Evolutionary conservation across 2,113 vertebrate genomes (phyloP).

Genomic region (Muntiacus reevesi): DNA sequence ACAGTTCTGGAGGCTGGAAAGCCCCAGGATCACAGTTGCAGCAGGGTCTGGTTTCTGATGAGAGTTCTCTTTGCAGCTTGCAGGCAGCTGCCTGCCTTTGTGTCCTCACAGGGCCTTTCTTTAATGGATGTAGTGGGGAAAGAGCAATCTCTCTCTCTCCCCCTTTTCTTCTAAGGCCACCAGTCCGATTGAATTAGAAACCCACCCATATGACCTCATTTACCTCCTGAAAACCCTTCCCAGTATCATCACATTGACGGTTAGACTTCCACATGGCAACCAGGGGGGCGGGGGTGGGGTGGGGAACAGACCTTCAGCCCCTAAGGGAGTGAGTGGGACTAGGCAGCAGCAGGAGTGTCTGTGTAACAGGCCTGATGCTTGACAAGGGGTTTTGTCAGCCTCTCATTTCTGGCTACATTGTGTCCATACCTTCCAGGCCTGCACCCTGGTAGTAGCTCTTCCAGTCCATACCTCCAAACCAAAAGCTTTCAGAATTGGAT

Average conservation of each 20-base stretch:
- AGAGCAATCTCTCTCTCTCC: not conserved
- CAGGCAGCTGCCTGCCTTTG: not conserved
- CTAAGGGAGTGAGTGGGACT: not conserved
- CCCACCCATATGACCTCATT: not conserved
- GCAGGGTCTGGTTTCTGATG: not conserved
- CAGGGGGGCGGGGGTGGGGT: not conserved
- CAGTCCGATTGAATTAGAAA: not conserved
- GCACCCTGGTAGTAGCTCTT: not conserved
- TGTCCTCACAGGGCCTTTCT: not conserved
- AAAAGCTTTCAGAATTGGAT: not conserved
- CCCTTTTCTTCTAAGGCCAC: not conserved
- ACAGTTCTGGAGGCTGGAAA: not conserved
- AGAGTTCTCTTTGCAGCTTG: not conserved
- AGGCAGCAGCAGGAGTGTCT: not conserved
- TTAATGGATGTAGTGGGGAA: not conserved
- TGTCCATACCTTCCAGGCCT: not conserved
- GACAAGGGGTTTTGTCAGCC: not conserved
- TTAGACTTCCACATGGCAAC: not conserved
- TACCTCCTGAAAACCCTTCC: not conserved
- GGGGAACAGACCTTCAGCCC: not conserved
- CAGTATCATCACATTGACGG: not conserved
- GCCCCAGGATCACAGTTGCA: not conserved
- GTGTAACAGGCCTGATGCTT: not conserved
- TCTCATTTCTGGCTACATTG: not conserved
- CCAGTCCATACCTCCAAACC: not conserved